Conservation (phyloP, 2,888 invertebrate genomes). For the Oligia strigilis region DNA sequence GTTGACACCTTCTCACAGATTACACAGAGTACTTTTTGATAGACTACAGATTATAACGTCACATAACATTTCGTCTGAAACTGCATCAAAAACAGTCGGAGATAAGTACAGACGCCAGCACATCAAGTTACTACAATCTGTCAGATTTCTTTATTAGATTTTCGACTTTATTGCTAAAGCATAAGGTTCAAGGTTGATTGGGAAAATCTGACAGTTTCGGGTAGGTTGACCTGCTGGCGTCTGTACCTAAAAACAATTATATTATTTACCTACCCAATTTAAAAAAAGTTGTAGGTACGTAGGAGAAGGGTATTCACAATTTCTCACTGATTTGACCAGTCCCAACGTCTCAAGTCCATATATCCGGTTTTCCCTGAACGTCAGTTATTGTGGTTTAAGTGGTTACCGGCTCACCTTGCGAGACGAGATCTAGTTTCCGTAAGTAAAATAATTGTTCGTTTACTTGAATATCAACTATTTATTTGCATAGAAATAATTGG, state of each 20-base stretch:
- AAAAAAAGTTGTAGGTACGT: constrained; percentile 4
- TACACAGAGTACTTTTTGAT: too few relatives aligned
- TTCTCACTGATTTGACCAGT: not conserved
- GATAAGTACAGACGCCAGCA: too few relatives aligned
- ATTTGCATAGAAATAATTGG: constrained; percentile 18
- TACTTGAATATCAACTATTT: not conserved
- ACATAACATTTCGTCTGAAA: not conserved
- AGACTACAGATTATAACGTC: not conserved
- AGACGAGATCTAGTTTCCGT: constrained; percentile 30
- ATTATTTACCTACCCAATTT: not conserved
- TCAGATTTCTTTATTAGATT: too few relatives aligned
- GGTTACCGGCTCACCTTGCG: constrained; percentile 38
- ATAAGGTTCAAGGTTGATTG: too few relatives aligned
- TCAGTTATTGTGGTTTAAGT: not conserved
- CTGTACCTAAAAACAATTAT: too few relatives aligned
- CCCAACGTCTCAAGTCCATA: constrained; percentile 35
- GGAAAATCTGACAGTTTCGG: too few relatives aligned
- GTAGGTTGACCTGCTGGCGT: too few relatives aligned
- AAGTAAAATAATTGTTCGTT: constrained; percentile 19
- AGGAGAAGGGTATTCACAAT: constrained; percentile 38
- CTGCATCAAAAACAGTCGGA: not conserved
- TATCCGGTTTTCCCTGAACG: constrained; percentile 30
- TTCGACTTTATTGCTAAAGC: too few relatives aligned
- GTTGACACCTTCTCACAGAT: not conserved
- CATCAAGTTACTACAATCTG: too few relatives aligned